Evolutionary conservation across 2,888 invertebrate genomes (phyloP), one percentile per base, ranked within the genome.

Genomic region (Smittia sp.): DNA sequence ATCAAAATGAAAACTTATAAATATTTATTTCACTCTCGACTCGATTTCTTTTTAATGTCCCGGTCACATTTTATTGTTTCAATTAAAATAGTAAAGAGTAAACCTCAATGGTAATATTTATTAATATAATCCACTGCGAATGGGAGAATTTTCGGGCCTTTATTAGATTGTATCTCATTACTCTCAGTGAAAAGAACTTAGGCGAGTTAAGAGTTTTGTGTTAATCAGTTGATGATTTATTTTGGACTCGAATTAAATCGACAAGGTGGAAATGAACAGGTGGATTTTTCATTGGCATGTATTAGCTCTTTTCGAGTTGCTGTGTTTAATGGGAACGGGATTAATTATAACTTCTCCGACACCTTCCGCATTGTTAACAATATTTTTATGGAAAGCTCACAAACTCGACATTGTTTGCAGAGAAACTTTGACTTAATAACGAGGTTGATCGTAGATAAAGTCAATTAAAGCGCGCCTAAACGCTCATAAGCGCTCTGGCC

Each of bases 191-290:
- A 46, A 52, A n/a, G 58, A 20, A 22, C 58, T 22, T n/a, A n/a
- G n/a, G 39, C 46, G 2, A 46, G 4, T n/a, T 13, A 2, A n/a
- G 46, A 18, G 58, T 58, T 20, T 58, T 58, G 72, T 72, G 54
- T 62, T 70, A 70, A 70, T 70, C 58, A 72, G 54, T 20, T 62
- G 62, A 72, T 72, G 72, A 72, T 72, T 72, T 72, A 62, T 72
- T 72, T 72, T 39, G 52, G 52, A 72, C 15, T 72, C 52, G 25
- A 58, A 72, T 72, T 72, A 72, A 72, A 54, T 72, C 72, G 72
- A 72, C 72, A 72, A 72, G 58, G 58, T 72, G 72, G 72, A 72
- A 72, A 72, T 72, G 58, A 62, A 72, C 72, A 62, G 72, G 72
- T 72, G 72, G 62, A 54, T 22, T 20, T 63, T 63, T 63, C n/a